A percentile compares a stretch with the other conserved stretches of the same genome.
Conservation (phyloP, 2,888 invertebrate genomes). For the Scrobipalpa costella region DNA sequence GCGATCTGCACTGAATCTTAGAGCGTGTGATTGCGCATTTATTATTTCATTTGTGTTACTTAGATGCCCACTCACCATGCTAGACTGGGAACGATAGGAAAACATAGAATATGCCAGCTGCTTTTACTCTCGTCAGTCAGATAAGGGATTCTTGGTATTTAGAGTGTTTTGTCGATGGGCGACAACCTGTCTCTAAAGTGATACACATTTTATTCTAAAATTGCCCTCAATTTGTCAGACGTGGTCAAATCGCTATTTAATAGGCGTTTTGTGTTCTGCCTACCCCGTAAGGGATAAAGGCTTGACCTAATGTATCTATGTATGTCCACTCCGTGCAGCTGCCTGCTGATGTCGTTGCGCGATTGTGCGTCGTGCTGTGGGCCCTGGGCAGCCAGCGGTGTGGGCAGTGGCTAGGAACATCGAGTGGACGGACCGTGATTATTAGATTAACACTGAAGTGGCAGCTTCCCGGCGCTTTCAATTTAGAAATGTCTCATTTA, state of each 20-base stretch:
- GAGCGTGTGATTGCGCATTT: background rate
- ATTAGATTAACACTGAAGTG: constrained; percentile 55
- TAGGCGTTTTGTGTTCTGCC: no score
- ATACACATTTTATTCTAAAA: no score
- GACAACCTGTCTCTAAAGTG: no score
- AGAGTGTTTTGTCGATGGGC: no score
- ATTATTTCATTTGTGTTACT: background rate
- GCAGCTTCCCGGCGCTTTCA: constrained; percentile 44
- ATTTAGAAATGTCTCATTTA: constrained; percentile 17
- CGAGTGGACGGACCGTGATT: constrained; percentile 32
- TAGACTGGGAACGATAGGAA: no score
- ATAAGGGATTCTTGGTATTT: no score
- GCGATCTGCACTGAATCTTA: background rate
- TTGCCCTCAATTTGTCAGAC: no score
- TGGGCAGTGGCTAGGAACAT: constrained; percentile 1
- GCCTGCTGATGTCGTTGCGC: background rate
- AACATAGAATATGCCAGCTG: no score
- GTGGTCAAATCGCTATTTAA: no score
- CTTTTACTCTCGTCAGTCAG: no score
- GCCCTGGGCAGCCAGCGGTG: background rate
- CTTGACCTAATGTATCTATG: no score
- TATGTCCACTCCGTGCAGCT: background rate
- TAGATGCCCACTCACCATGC: background rate
- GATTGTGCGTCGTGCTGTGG: background rate
- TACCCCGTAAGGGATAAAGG: no score